Conservation (phyloP, 2,113 vertebrate species). For the Seriola quinqueradiata region DNA sequence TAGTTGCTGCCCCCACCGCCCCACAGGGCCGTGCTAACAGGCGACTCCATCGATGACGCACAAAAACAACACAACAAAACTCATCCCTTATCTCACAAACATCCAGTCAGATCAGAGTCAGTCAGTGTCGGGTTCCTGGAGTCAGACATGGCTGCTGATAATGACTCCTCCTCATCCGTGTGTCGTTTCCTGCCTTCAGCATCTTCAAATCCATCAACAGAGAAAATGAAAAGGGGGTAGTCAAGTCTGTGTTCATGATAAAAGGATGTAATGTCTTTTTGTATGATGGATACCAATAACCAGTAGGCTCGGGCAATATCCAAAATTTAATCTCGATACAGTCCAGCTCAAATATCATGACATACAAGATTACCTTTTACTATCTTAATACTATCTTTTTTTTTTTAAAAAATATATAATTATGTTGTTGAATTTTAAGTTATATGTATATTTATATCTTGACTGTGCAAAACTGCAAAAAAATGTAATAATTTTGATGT, state of each 20-base stretch:
- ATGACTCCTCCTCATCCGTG: constrained; percentile 14
- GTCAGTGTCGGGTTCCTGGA: background rate
- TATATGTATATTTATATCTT: too few relatives aligned
- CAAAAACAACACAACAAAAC: constrained; percentile 25
- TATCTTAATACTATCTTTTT: too few relatives aligned
- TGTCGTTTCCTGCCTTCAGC: background rate
- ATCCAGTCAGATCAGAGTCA: constrained; percentile 26
- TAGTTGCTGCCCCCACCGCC: constrained; percentile 57
- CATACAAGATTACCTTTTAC: too few relatives aligned
- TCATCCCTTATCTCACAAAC: constrained; percentile 62
- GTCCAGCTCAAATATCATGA: too few relatives aligned
- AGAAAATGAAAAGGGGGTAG: background rate
- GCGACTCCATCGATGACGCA: constrained; percentile 68
- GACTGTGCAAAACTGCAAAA: too few relatives aligned
- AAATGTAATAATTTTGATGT: too few relatives aligned
- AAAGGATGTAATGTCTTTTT: background rate
- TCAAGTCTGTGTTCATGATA: background rate
- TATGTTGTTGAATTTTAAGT: too few relatives aligned
- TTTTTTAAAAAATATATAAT: too few relatives aligned
- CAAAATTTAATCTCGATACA: background rate
- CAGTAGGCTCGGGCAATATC: too few relatives aligned
- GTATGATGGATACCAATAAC: background rate
- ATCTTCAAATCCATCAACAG: background rate
- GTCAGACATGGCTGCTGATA: background rate
- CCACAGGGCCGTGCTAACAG: constrained; percentile 63